Evolutionary conservation across 2,113 vertebrate species (phyloP).

Genomic region (Chamaetylas fuelleborni): DNA sequence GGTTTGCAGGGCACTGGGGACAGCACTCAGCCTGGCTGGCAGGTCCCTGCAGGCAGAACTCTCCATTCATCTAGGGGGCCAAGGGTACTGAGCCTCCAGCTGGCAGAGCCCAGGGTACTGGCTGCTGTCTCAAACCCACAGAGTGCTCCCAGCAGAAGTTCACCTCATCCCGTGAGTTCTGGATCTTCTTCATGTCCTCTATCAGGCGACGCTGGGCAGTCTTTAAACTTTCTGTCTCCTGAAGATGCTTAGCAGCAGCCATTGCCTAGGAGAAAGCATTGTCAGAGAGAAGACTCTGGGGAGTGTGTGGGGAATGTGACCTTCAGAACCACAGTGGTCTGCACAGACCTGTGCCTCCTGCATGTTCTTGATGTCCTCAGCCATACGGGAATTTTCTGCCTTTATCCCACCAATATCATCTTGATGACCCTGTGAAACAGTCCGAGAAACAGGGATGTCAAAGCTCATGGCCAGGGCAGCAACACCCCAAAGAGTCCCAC

Average conservation of each 20-base stretch:
- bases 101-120: background rate
- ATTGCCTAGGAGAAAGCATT: background rate
- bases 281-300: background rate
- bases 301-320: background rate
- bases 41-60: background rate
- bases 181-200: background rate
- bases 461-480: background rate
- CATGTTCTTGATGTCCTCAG: background rate
- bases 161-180: accelerated
- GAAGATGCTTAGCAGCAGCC: background rate
- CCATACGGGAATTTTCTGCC: background rate
- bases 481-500: background rate
- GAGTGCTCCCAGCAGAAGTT: background rate
- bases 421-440: background rate
- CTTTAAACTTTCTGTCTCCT: background rate
- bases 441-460: background rate
- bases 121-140: background rate
- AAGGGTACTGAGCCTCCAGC: too few species aligned
- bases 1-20: background rate
- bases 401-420: background rate
- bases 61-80: background rate
- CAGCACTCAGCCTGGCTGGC: background rate
- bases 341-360: background rate
- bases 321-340: background rate
- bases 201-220: too few species aligned